Evolutionary conservation across 2,888 invertebrate genomes (phyloP).

Genomic region (Dynastes hyllus): DNA sequence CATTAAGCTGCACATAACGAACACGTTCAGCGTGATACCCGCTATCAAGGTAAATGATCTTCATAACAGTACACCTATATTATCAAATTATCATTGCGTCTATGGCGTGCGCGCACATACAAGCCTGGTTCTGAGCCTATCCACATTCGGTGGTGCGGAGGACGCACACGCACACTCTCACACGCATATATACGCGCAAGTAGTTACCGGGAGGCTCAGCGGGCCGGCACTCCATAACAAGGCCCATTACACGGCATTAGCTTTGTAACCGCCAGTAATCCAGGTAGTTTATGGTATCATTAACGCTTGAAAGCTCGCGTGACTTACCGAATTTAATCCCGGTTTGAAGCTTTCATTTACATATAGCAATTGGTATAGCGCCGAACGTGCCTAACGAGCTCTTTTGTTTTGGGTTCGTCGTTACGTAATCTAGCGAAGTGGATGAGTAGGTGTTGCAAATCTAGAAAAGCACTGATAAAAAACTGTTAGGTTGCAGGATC

Average conservation of each 20-base stretch:
- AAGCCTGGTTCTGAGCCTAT: neutral
- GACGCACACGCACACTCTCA: constrained; percentile 42
- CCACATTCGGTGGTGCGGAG: constrained; percentile 31
- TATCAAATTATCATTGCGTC: constrained; percentile 63
- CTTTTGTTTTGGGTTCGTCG: constrained; percentile 52
- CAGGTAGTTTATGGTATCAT: constrained; percentile 68
- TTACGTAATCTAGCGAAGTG: constrained; percentile 41
- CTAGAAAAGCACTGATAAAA: constrained; percentile 37
- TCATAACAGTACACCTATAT: constrained; percentile 60
- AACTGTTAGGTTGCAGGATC: constrained; percentile 61
- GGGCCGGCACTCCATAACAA: constrained; percentile 66
- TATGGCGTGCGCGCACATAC: constrained; percentile 7
- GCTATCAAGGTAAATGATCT: constrained; percentile 46
- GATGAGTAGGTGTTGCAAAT: constrained; percentile 32
- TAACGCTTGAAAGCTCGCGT: constrained; percentile 67
- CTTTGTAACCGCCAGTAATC: constrained; percentile 68
- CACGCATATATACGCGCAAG: constrained; percentile 50
- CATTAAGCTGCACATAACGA: constrained; percentile 6
- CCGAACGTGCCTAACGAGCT: constrained; percentile 64
- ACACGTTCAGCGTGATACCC: constrained; percentile 35
- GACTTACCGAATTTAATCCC: constrained; percentile 68
- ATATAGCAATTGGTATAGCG: constrained; percentile 65
- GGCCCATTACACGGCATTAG: constrained; percentile 67
- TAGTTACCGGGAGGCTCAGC: constrained; percentile 58
- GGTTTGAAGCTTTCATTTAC: constrained; percentile 65